Evolutionary conservation across 2,888 invertebrate species (phyloP), one percentile per base, ranked within the genome.

Genomic region (Eueremaeus valkanovi): DNA sequence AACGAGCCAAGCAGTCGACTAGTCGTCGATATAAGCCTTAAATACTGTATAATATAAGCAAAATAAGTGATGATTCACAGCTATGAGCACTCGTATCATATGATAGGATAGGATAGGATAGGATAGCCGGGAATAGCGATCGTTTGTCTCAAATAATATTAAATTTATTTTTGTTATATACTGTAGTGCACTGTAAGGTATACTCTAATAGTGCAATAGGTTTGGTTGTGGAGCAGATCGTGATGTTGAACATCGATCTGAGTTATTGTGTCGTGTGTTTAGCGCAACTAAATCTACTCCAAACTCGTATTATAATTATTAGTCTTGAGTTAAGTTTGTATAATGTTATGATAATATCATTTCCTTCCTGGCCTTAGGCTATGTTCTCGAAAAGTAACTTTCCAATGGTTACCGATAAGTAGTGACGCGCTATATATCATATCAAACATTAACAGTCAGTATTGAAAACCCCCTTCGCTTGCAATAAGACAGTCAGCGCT

Each of bases 281-380:
- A 66, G 36, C 36, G 24, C 13, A 40, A 66, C 66, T 36, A 66
- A 36, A 66, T 66, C 40, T 66, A 66, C 66, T 36, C 40, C 40
- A 66, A 66, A 66, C 66, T 66, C 29, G 31, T 21, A 66, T 31
- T 36, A 66, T 66, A 66, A 66, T 66, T 66, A 66, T 66, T 31
- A 40, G 40, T 36, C 66, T 66, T 40, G 36, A 36, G 40, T 21
- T 31, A 1, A 66, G 66, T 66, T 40, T 40, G 40, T 66, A 66
- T 66, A 66, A 66, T 66, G 40, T 66, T 66, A 66, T 66, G 66
- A 66, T 66, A 66, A 66, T 66, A 66, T 66, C 66, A 31, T 66
- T 66, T 66, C 66, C 66, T 66, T 66, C 66, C 66, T 66, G 66
- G 66, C 66, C 66, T 33, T 36, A 66, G 66, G 66, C 66, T 40